A percentile compares a stretch with the other conserved stretches of the same genome.
phyloP scores from a whole-genome alignment of 2,888 invertebrate genomes.

The Drosophila rubida region DNA sequence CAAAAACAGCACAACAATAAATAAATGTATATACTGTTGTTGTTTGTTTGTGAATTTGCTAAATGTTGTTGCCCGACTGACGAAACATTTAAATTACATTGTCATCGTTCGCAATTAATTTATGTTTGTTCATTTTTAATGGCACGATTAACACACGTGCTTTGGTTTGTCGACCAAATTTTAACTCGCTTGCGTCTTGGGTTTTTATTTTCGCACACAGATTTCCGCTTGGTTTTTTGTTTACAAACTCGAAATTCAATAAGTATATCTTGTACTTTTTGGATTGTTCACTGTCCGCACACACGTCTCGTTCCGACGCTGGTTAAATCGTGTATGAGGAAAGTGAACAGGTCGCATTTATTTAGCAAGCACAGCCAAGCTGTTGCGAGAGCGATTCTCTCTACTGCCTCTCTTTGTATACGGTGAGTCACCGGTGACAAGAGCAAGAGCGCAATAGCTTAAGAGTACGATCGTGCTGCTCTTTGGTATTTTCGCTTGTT shows the following conservation, averaged over 20 bases:
- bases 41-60: neutral
- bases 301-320: slow-evolving; percentile 23
- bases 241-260: slow-evolving; percentile 5
- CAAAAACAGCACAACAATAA: slow-evolving; percentile 4
- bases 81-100: slow-evolving; percentile 49
- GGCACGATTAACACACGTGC: slow-evolving; percentile 26
- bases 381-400: neutral
- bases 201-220: slow-evolving; percentile 25
- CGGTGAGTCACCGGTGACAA: too few species aligned
- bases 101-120: slow-evolving; percentile 59
- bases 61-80: slow-evolving; percentile 21
- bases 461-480: slow-evolving; percentile 20
- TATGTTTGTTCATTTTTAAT: slow-evolving; percentile 66
- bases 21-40: slow-evolving; percentile 10
- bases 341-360: neutral
- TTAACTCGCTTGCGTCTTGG: neutral
- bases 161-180: slow-evolving; percentile 1
- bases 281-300: neutral
- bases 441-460: neutral
- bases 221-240: slow-evolving; percentile 14
- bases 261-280: slow-evolving; percentile 1
- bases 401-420: too few species aligned
- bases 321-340: slow-evolving; percentile 6
- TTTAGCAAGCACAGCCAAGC: slow-evolving; percentile 1
- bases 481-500: neutral